phyloP scores from a whole-genome alignment of 1,140 invertebrate species.

The Hypsibius dujardini region DNA sequence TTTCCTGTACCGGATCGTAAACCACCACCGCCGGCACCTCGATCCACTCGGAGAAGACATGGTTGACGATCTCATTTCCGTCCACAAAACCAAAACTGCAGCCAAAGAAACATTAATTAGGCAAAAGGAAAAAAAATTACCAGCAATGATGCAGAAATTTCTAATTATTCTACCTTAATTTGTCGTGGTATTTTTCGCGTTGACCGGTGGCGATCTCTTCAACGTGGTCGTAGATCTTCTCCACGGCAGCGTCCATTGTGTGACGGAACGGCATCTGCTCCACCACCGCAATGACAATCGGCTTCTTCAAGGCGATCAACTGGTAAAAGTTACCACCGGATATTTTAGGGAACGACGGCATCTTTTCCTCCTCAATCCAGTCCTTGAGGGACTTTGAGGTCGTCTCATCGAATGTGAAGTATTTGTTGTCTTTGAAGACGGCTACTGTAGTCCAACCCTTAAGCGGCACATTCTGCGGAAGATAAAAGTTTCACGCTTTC shows the following conservation, averaged over 20 bases:
- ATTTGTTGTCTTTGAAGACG: slow-evolving; percentile 25
- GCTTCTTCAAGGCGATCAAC: slow-evolving; percentile 37
- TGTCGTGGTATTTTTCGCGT: slow-evolving; percentile 53
- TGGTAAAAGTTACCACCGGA: slow-evolving; percentile 63
- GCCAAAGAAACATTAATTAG: slow-evolving; percentile 36
- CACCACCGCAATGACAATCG: slow-evolving; percentile 61
- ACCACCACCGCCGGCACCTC: slow-evolving; percentile 23
- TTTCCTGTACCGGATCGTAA: slow-evolving; percentile 16
- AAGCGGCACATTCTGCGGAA: slow-evolving; percentile 11
- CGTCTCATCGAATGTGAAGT: slow-evolving; percentile 22
- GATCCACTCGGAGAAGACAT: slow-evolving; percentile 29
- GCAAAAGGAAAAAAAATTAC: slow-evolving; percentile 15
- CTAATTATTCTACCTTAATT: slow-evolving; percentile 31
- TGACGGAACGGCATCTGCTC: slow-evolving; percentile 16
- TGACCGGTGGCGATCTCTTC: slow-evolving; percentile 59
- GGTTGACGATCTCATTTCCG: slow-evolving; percentile 33
- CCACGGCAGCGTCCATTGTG: slow-evolving; percentile 15
- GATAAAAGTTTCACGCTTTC: background rate
- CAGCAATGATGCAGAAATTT: slow-evolving; percentile 12
- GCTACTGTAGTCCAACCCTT: slow-evolving; percentile 22
- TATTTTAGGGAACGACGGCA: slow-evolving; percentile 70
- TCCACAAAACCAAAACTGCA: slow-evolving; percentile 78
- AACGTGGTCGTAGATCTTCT: slow-evolving; percentile 45
- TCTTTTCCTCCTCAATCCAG: slow-evolving; percentile 78
- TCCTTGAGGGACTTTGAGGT: slow-evolving; percentile 42